Conservation (phyloP, 2,797 vertebrate genomes). For the Momotus momota region DNA sequence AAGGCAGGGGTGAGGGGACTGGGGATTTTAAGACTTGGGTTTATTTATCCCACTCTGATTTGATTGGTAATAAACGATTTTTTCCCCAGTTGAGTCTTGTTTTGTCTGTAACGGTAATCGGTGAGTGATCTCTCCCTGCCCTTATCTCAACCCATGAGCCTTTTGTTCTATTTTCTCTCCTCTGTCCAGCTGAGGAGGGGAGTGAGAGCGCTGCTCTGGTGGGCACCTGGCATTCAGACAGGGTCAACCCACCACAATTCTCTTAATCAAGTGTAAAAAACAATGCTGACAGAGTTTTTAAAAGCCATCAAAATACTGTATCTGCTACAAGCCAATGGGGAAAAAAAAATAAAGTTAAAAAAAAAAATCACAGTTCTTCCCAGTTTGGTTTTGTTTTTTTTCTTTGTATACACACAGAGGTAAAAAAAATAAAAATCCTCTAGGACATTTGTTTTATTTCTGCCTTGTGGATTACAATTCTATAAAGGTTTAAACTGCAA, state of each 20-base stretch:
- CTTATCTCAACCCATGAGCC: background rate
- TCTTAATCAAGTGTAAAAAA: background rate
- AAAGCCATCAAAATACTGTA: background rate
- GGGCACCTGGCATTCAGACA: background rate
- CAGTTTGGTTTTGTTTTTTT: rapidly evolving
- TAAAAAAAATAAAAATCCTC: background rate
- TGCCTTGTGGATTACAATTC: background rate
- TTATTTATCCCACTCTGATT: background rate
- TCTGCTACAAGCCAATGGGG: background rate
- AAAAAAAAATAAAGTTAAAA: too few relatives aligned
- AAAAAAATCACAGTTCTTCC: background rate
- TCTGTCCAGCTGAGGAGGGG: background rate
- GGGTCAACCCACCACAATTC: background rate
- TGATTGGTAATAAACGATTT: background rate
- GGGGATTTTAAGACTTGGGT: background rate
- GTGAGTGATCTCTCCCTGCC: background rate
- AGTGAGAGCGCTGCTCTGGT: background rate
- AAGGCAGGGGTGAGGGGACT: background rate
- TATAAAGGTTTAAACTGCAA: background rate
- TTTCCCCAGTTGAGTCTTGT: rapidly evolving
- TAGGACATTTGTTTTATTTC: background rate
- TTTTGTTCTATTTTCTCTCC: background rate
- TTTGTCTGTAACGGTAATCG: background rate
- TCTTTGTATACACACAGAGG: background rate
- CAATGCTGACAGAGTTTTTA: background rate